A percentile compares a stretch with the other conserved stretches of the same genome.
phyloP scores from a whole-genome alignment of 1,140 invertebrate species.

The Leguminivora glycinivorella region DNA sequence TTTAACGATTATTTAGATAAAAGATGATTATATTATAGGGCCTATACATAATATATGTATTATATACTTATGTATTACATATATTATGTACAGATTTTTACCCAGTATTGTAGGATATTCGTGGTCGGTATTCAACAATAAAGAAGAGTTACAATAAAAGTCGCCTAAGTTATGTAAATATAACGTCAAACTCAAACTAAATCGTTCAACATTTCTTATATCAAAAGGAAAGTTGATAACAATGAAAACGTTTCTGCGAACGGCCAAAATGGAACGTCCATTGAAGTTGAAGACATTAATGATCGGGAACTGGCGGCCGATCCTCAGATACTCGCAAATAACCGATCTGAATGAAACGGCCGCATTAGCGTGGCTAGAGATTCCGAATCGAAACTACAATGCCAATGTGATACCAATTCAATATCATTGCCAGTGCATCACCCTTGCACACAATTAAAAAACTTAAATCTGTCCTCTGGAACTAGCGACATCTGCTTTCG shows the following conservation, averaged over 20 bases:
- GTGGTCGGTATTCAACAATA: too few species aligned
- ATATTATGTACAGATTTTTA: too few species aligned
- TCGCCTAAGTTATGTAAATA: too few species aligned
- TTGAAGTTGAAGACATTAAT: slow-evolving; percentile 5
- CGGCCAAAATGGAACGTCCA: slow-evolving; percentile 1
- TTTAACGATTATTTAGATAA: too few species aligned
- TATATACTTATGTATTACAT: too few species aligned
- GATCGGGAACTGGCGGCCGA: background rate
- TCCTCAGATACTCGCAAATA: slow-evolving; percentile 25
- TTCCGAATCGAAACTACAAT: background rate
- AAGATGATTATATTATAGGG: too few species aligned
- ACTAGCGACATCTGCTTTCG: background rate
- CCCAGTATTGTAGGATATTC: too few species aligned
- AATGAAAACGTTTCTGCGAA: background rate
- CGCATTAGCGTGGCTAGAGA: slow-evolving; percentile 13
- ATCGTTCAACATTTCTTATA: background rate
- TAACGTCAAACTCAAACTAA: too few species aligned
- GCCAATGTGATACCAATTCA: background rate
- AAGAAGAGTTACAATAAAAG: too few species aligned
- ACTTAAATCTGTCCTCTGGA: background rate
- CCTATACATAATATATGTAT: too few species aligned
- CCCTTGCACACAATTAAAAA: background rate
- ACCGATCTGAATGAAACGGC: background rate
- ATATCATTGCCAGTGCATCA: background rate
- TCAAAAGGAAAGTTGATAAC: background rate